These are phyloP conservation scores for Takifugu ocellatus DNA, from an alignment of 2,797 vertebrate genomes.

Conservation along the genomic window DNA sequence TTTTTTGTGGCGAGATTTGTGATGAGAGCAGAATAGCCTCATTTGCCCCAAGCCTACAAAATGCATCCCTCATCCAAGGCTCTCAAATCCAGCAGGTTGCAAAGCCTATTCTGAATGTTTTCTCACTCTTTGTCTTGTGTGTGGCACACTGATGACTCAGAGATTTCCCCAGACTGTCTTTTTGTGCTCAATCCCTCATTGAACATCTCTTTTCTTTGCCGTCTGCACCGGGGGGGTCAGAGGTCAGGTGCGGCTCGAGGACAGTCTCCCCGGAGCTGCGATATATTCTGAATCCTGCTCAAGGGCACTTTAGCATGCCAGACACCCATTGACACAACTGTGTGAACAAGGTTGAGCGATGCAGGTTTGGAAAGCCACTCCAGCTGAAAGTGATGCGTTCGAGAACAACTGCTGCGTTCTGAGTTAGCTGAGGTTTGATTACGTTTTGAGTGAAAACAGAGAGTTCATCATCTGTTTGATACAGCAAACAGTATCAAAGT, in stretches of 20 bases:
- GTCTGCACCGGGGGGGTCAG: conserved; percentile 21
- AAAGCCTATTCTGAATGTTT: conserved; percentile 10
- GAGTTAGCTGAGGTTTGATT: not conserved
- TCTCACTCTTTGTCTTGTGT: conserved; percentile 5
- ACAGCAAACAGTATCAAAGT: too few relatives aligned
- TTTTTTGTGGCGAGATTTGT: not conserved
- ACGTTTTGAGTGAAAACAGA: too few relatives aligned
- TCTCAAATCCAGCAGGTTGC: conserved; percentile 24
- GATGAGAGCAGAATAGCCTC: conserved; percentile 10
- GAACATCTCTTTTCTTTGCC: conserved; percentile 7
- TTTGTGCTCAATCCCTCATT: conserved; percentile 6
- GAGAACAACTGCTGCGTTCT: too few relatives aligned
- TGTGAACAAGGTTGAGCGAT: conserved; percentile 2
- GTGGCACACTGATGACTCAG: conserved; percentile 34
- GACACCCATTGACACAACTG: conserved; percentile 6
- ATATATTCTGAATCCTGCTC: conserved; percentile 22
- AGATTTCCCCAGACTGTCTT: conserved; percentile 38
- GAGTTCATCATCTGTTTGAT: too few relatives aligned
- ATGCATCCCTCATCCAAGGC: conserved; percentile 35
- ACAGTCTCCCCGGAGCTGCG: conserved; percentile 5
- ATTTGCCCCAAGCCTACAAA: conserved; percentile 18
- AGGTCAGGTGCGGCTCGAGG: conserved; percentile 25
- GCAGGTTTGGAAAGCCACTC: not conserved
- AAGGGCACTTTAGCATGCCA: conserved; percentile 21
- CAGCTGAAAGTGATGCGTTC: not conserved